These are phyloP conservation scores for Sturmia bella DNA, from an alignment of 2,888 invertebrate species.

Conservation along the genomic window DNA sequence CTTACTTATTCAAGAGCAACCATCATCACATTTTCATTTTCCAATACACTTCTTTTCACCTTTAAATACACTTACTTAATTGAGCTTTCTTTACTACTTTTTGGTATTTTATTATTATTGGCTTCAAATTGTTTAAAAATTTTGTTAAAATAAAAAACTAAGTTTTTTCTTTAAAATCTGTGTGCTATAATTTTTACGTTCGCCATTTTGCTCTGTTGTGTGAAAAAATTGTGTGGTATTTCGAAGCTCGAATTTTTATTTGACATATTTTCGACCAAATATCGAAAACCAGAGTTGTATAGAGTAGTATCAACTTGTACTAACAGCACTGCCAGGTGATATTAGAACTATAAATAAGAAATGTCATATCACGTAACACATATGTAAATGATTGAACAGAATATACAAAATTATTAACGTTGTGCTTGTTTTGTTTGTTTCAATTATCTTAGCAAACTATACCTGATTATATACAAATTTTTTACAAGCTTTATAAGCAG, in stretches of 20 bases:
- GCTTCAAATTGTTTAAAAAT: slow-evolving; percentile 60
- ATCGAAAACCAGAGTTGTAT: slow-evolving; percentile 31
- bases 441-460: too few species aligned
- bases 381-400: too few species aligned
- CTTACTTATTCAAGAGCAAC: slow-evolving; percentile 43
- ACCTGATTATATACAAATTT: too few species aligned
- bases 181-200: slow-evolving; percentile 69
- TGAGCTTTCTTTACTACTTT: slow-evolving; percentile 44
- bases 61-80: slow-evolving; percentile 68
- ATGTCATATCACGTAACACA: too few species aligned
- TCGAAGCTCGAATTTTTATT: slow-evolving; percentile 63
- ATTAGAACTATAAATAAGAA: too few species aligned
- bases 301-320: neutral
- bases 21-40: slow-evolving; percentile 31
- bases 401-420: too few species aligned
- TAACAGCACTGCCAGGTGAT: slow-evolving; percentile 12
- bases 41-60: slow-evolving; percentile 35
- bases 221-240: slow-evolving; percentile 69
- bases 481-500: too few species aligned
- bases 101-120: slow-evolving; percentile 48
- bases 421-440: too few species aligned
- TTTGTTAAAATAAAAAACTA: slow-evolving; percentile 67
- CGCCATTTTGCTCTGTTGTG: slow-evolving; percentile 71
- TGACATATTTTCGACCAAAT: slow-evolving; percentile 63
- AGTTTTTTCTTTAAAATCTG: slow-evolving; percentile 67